Percentiles rank a stretch among this genome's conserved stretches.
These are phyloP conservation scores for Cephus runcator DNA, from an alignment of 2,888 invertebrate species.

Conservation along the genomic window DNA sequence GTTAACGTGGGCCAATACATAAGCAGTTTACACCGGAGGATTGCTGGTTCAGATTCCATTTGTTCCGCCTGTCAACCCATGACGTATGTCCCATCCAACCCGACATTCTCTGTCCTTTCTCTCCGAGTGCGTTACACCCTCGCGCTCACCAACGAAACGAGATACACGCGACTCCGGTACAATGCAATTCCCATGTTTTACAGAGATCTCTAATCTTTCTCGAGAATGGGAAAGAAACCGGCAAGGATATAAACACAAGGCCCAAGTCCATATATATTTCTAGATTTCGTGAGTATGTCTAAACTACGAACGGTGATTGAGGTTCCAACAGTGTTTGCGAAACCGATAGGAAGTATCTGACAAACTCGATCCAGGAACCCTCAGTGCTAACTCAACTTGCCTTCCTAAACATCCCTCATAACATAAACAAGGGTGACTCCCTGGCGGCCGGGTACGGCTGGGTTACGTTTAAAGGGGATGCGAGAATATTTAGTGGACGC, in stretches of 20 bases:
- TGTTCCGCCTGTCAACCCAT: constrained; percentile 64
- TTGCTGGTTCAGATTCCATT: constrained; percentile 66
- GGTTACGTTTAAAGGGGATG: constrained; percentile 10
- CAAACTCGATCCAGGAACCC: constrained; percentile 29
- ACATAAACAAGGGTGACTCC: constrained; percentile 41
- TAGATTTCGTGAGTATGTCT: not conserved
- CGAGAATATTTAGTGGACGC: constrained; percentile 39
- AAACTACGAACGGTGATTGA: not conserved
- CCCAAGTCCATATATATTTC: not conserved
- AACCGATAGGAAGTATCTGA: constrained; percentile 31
- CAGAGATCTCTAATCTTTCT: not conserved
- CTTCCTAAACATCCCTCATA: constrained; percentile 34
- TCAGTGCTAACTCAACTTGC: constrained; percentile 19
- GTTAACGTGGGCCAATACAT: constrained; percentile 34
- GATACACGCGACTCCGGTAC: not conserved
- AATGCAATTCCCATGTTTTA: not conserved
- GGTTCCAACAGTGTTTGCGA: not conserved
- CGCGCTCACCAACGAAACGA: not conserved
- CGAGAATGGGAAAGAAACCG: not conserved
- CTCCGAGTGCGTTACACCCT: constrained; percentile 13
- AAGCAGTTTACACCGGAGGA: constrained; percentile 58
- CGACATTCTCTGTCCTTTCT: constrained; percentile 43
- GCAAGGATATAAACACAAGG: not conserved
- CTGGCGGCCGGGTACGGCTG: constrained; percentile 18
- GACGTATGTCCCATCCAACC: constrained; percentile 60